Conservation (phyloP, 2,113 vertebrate genomes). For the Anseranas semipalmata region DNA sequence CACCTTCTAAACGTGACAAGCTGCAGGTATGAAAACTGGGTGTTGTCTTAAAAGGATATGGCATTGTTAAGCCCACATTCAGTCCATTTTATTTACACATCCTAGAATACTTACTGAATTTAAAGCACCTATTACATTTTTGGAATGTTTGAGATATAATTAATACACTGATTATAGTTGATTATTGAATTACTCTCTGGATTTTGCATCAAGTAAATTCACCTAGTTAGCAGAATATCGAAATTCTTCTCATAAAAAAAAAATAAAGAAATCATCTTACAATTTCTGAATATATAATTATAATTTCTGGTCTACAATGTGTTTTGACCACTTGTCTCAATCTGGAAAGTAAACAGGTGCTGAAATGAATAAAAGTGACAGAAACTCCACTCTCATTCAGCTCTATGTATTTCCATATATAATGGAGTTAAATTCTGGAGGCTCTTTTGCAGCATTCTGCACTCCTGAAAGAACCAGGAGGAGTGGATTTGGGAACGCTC, state of each 20-base stretch:
- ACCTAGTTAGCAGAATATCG: neutral
- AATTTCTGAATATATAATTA: neutral
- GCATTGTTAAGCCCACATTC: neutral
- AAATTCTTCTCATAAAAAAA: neutral
- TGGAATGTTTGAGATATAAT: neutral
- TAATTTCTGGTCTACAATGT: neutral
- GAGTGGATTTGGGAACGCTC: neutral
- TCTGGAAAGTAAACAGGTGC: slow-evolving; percentile 9
- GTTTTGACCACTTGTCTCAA: slow-evolving; percentile 11
- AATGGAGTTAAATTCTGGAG: neutral
- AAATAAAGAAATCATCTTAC: neutral
- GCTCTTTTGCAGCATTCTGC: neutral
- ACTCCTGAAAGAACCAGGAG: neutral
- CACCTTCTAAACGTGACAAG: neutral
- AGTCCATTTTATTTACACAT: neutral
- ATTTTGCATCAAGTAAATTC: neutral
- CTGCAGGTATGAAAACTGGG: slow-evolving; percentile 10
- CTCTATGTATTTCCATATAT: neutral
- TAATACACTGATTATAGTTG: neutral
- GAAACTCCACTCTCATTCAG: neutral
- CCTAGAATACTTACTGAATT: neutral
- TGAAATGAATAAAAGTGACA: slow-evolving; percentile 34
- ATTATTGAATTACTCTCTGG: neutral
- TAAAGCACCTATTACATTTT: neutral
- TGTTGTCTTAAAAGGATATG: neutral